Base-by-base conservation (phyloP, 2,113 vertebrate genomes). In the Rhinopithecus roxellana region DNA sequence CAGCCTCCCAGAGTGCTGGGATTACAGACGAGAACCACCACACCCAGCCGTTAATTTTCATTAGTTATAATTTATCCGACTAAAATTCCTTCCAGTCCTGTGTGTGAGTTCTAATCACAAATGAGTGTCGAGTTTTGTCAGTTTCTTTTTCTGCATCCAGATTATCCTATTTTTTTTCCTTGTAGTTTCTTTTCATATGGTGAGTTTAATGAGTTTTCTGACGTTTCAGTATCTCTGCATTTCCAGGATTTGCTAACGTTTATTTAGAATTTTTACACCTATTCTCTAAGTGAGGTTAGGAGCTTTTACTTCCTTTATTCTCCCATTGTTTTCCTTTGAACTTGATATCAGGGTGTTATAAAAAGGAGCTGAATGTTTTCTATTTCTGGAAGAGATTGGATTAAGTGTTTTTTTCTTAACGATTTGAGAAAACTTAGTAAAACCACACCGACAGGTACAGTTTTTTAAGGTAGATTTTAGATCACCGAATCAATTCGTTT, bases 401-500 rank as follows among this genome's bases (percentile, higher is more conserved):
- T 0, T 79, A 75, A 11, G 30, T 57, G 11, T 82, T 89, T 67
- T 94, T 74, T 82, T 93, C 57, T 93, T 95, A 59, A 95, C 82
- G 17, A 57, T 75, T 81, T 83, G 27, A 25, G 13, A 95, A 72
- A 88, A 89, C 78, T 78, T 67, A 40, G 32, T 70, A 48, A 95
- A 95, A 78, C 45, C 32, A 55, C 59, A 72, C 12, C 50, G 59
- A 89, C 3, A 22, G 27, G 81, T 75, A 22, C 18, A 17, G 13
- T 70, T 88, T 96, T 92, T 80, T 75, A 72, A 96, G n/a, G 32
- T 95, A 55, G 48, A 38, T 48, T 72, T 95, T 87, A 93, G 61
- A 67, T 85, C 3, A 0, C 27, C 38, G 45, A 52, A 77, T 92
- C 38, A 55, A 89, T 94, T 96, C 23, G n/a, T 96, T 93, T 96